Evolutionary conservation across 92 coral and sea anemone genomes (phyloP), one percentile per base, ranked within the genome.

Genomic region (Umimayanthus kanabou): DNA sequence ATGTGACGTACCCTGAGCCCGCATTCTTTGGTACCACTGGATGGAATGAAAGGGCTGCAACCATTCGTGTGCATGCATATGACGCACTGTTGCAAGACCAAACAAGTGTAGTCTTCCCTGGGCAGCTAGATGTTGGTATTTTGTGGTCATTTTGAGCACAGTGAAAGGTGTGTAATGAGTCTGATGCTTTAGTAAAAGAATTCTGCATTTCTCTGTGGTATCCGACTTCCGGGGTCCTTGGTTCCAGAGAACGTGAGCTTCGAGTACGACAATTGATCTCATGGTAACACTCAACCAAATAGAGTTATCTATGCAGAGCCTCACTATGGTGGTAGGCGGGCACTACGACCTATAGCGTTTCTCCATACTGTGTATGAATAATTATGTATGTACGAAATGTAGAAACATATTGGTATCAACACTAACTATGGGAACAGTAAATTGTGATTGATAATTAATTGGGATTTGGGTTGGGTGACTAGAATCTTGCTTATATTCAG

Each of bases 311-410:
- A 71, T 26, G 5, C 75, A 28, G 5, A 58, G 20, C 39, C 75
- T 8, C 1, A 1, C 40, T 58, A 15, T 81, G 85, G 85, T 81
- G 58, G 85, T 81, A 81, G 85, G 85, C 85, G 28, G 85, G 85
- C 9, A 39, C 85, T 81, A 81, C 85, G 58, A 81, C 76, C 85
- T 64, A 39, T 75, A 75, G 79, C 14, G 16, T 11, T 75, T 75
- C n/a, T 75, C 79, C 72, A 45, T 81, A 65, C 50, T 43, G 50
- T 23, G 76, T 64, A 64, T 66, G 76, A 23, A 66, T 18, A 43
- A 22, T 37, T 40, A 81, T 80, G 29, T 81, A 81, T 73, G 66
- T 81, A 37, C 73, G 55, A 81, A 65, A 64, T 65, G 53, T 49
- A 78, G 47, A 78, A 78, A 42, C 7, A 49, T 78, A 49, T 49